These are phyloP conservation scores for Probaryconus sp. DNA, from an alignment of 1,140 invertebrate species.

Conservation along the genomic window DNA sequence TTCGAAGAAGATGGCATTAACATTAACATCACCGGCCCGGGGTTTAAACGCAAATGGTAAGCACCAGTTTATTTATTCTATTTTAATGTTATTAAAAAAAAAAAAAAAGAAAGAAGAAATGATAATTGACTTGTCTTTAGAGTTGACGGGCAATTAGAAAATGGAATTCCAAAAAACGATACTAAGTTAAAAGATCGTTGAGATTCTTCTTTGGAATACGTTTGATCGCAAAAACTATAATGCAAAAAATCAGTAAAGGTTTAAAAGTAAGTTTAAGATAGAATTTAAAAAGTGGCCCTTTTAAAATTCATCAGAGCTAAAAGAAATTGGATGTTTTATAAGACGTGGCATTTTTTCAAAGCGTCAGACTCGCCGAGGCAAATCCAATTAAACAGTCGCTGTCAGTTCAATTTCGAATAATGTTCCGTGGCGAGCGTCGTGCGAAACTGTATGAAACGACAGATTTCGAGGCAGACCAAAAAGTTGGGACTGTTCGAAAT, in stretches of 20 bases:
- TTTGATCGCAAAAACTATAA: too few species aligned
- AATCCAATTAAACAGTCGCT: constrained; percentile 50
- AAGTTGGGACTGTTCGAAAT: constrained; percentile 22
- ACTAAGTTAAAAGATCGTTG: too few species aligned
- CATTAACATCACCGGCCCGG: constrained; percentile 51
- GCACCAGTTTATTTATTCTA: constrained; percentile 34
- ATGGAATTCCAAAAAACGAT: too few species aligned
- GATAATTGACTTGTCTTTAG: too few species aligned
- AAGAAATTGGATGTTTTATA: too few species aligned
- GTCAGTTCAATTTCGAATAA: constrained; percentile 42
- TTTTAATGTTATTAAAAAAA: constrained; percentile 19
- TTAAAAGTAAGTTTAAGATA: too few species aligned
- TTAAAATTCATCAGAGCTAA: too few species aligned
- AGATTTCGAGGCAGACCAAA: constrained; percentile 20
- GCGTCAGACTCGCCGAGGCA: constrained; percentile 18
- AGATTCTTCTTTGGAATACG: too few species aligned
- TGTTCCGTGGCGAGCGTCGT: constrained; percentile 32
- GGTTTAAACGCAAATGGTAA: constrained; percentile 54
- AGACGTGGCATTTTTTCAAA: not conserved
- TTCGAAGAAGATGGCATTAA: constrained; percentile 58
- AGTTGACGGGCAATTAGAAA: too few species aligned
- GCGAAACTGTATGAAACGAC: constrained; percentile 28
- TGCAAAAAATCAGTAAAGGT: too few species aligned
- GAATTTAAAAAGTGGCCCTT: too few species aligned
- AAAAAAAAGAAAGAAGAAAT: not conserved